Conservation (phyloP, 2,888 invertebrate species). For the Cheilosia urbana region DNA sequence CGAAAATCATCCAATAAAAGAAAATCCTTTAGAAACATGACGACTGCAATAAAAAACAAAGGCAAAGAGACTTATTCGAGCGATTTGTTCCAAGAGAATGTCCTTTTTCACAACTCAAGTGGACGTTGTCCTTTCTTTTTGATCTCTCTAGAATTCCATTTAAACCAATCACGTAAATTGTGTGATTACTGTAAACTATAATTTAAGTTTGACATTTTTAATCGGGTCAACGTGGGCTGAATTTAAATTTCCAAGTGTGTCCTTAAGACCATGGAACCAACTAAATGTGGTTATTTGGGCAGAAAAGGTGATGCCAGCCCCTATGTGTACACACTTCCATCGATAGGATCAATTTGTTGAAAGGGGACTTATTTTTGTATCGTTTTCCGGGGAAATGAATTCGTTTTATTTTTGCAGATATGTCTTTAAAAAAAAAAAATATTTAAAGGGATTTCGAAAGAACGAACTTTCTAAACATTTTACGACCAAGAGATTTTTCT, state of each 20-base stretch:
- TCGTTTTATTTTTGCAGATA: background rate
- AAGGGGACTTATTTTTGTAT: background rate
- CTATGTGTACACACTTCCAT: background rate
- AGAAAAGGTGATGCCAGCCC: background rate
- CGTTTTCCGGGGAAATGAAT: background rate
- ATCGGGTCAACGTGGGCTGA: background rate
- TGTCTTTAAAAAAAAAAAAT: background rate
- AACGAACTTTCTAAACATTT: too few species aligned
- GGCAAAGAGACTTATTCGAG: background rate
- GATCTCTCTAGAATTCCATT: background rate
- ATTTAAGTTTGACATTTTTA: background rate
- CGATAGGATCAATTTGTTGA: background rate
- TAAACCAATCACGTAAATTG: background rate
- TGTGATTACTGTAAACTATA: background rate
- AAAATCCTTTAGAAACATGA: too few species aligned
- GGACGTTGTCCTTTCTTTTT: background rate
- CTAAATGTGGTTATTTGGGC: background rate
- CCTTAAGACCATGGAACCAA: background rate
- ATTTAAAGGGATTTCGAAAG: too few species aligned
- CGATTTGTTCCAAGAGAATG: background rate
- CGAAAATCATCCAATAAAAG: too few species aligned
- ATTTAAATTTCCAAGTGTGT: background rate
- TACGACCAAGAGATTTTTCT: too few species aligned
- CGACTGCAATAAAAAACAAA: too few species aligned
- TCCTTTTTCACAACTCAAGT: background rate